A percentile compares a stretch with the other conserved stretches of the same genome.
These are phyloP conservation scores for Oophaga sylvatica DNA, from an alignment of 2,797 vertebrate genomes.

Conservation along the genomic window DNA sequence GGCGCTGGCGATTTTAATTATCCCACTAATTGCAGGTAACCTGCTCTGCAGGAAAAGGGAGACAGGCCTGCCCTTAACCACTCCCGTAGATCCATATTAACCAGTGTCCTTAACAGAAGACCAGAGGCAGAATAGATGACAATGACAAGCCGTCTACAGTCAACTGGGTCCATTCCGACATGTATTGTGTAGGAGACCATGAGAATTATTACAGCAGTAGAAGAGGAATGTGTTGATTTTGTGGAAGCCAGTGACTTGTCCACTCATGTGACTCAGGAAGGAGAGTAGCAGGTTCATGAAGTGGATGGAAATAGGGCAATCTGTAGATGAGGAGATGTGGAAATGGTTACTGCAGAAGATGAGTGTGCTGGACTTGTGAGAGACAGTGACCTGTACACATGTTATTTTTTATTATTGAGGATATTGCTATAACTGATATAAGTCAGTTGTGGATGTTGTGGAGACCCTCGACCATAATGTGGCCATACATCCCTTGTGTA, in stretches of 20 bases:
- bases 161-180: neutral
- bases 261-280: too few relatives aligned
- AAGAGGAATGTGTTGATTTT: neutral
- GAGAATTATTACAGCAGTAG: neutral
- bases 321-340: neutral
- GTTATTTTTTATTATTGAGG: neutral
- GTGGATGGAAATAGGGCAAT: too few relatives aligned
- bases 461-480: too few relatives aligned
- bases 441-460: neutral
- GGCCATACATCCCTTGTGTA: too few relatives aligned
- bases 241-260: neutral
- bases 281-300: too few relatives aligned
- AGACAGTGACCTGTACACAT: neutral
- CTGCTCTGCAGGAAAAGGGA: constrained; percentile 48
- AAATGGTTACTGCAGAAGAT: neutral
- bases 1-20: constrained; percentile 42
- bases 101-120: neutral
- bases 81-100: neutral
- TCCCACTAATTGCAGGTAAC: constrained; percentile 52
- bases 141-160: neutral
- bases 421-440: neutral
- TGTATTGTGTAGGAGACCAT: neutral
- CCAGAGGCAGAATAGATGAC: neutral
- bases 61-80: constrained; percentile 24
- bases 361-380: neutral